Conservation (phyloP, 1,140 invertebrate genomes). For the Conopomorpha cramerella region DNA sequence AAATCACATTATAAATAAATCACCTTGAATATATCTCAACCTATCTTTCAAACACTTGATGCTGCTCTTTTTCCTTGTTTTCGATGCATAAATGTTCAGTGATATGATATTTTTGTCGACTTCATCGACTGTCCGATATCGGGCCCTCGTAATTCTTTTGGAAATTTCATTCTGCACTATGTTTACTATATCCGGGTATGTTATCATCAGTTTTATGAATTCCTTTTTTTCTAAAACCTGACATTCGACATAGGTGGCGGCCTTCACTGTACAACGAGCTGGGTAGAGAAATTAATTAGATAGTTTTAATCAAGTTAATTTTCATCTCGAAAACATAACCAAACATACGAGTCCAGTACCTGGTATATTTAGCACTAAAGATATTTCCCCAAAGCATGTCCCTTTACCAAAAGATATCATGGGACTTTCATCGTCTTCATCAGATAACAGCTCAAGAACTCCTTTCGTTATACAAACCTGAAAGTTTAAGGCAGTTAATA, state of each 20-base stretch:
- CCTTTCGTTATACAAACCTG: slow-evolving; percentile 47
- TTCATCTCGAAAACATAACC: too few relatives aligned
- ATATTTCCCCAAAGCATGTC: slow-evolving; percentile 49
- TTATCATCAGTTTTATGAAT: slow-evolving; percentile 47
- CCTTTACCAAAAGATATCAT: slow-evolving; percentile 55
- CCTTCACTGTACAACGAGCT: slow-evolving; percentile 51
- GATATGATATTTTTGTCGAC: slow-evolving; percentile 21
- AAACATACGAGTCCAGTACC: too few relatives aligned
- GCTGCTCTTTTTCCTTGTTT: slow-evolving; percentile 37
- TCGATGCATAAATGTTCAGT: slow-evolving; percentile 43
- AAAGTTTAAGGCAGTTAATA: too few relatives aligned
- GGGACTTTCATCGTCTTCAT: slow-evolving; percentile 56
- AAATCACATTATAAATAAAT: too few relatives aligned
- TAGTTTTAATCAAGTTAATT: too few relatives aligned
- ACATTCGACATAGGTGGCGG: slow-evolving; percentile 49
- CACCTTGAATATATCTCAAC: slow-evolving; percentile 43
- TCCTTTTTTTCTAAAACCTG: slow-evolving; percentile 44
- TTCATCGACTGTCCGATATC: slow-evolving; percentile 6
- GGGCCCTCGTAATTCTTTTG: slow-evolving; percentile 19
- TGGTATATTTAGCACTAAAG: slow-evolving; percentile 40
- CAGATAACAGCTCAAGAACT: slow-evolving; percentile 48
- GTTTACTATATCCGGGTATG: slow-evolving; percentile 34
- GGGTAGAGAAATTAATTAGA: slow-evolving; percentile 12
- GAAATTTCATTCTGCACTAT: slow-evolving; percentile 25
- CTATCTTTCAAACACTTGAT: slow-evolving; percentile 52